phyloP scores from a whole-genome alignment of 2,888 invertebrate species.

The Lepidonotus clava region DNA sequence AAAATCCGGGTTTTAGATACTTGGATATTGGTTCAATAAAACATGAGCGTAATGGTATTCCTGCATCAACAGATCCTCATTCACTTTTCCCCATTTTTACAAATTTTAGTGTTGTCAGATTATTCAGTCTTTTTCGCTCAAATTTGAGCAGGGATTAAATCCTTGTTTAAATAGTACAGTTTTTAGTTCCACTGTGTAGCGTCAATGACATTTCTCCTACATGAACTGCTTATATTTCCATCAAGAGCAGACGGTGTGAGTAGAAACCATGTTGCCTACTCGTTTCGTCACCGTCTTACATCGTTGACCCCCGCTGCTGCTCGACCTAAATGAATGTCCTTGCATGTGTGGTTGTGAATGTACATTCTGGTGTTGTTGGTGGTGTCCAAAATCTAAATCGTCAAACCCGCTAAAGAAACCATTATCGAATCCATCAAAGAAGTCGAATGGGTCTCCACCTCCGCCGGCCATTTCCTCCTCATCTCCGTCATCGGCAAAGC shows the following conservation, averaged over 20 bases:
- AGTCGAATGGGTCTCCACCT: conserved; percentile 62
- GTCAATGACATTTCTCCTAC: too few relatives aligned
- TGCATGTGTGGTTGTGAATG: neutral
- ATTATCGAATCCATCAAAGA: conserved; percentile 62
- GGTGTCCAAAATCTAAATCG: conserved; percentile 56
- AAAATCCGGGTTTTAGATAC: too few relatives aligned
- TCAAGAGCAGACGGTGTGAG: conserved; percentile 73
- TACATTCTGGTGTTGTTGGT: conserved; percentile 25
- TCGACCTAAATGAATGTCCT: neutral
- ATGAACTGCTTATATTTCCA: neutral
- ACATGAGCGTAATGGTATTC: too few relatives aligned
- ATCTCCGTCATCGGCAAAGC: conserved; percentile 77
- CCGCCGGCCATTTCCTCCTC: conserved; percentile 73
- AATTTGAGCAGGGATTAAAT: too few relatives aligned
- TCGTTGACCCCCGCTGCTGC: conserved; percentile 64
- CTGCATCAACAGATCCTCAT: too few relatives aligned
- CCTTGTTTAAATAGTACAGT: too few relatives aligned
- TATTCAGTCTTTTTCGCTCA: too few relatives aligned
- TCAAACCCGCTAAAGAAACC: conserved; percentile 58
- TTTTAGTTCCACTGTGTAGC: too few relatives aligned
- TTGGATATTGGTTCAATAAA: too few relatives aligned
- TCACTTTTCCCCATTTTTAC: too few relatives aligned
- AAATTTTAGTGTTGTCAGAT: too few relatives aligned
- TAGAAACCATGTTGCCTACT: conserved; percentile 76
- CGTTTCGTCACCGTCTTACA: conserved; percentile 76